Base-by-base conservation (phyloP, 2,797 vertebrate genomes). In the Numenius phaeopus region DNA sequence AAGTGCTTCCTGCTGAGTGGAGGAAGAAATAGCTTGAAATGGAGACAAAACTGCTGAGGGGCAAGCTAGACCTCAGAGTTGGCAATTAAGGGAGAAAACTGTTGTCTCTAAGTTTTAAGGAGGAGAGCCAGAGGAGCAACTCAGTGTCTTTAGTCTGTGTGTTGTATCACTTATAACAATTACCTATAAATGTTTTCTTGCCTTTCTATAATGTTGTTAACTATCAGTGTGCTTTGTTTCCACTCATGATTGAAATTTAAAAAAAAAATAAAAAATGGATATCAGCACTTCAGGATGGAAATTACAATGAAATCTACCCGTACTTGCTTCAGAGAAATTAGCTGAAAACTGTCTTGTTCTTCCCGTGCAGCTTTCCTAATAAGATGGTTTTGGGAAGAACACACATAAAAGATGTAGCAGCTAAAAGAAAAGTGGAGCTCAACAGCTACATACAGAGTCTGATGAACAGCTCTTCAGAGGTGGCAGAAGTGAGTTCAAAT, bases 341-440 rank as follows among this genome's bases (percentile, higher is more conserved):
- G 89, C 42, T 70, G 59, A 94, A 93, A 95, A 92, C 54, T 27
- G 2, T n/a, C 17, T 91, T 87, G 11, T 83, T 96, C 14, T 88
- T 94, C 17, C 87, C 75, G 50, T 86, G 26, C 62, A 99, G 99
- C 86, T 99, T 99, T 96, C 99, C 99, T 29, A 99, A 98, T 97
- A 99, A 99, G 97, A 99, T 99, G 98, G 99, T 99, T 87, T 98
- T 99, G 44, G 99, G 99, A 90, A 99, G 99, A 96, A 99, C 99
- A 30, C 99, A 99, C 73, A 99, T 99, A 96, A 99, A 99, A 97
- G 99, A 99, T 54, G 99, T 99, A 95, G 99, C 99, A 44, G 98
- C 99, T 90, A 99, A 99, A 97, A 99, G 99, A 95, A 99, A 99
- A 98, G 96, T 99, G 96, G 99, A 99, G 96, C 98, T 99, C 79